Evolutionary conservation across 1,140 invertebrate species (phyloP).

Genomic region (Zeugodacus cucurbitae): DNA sequence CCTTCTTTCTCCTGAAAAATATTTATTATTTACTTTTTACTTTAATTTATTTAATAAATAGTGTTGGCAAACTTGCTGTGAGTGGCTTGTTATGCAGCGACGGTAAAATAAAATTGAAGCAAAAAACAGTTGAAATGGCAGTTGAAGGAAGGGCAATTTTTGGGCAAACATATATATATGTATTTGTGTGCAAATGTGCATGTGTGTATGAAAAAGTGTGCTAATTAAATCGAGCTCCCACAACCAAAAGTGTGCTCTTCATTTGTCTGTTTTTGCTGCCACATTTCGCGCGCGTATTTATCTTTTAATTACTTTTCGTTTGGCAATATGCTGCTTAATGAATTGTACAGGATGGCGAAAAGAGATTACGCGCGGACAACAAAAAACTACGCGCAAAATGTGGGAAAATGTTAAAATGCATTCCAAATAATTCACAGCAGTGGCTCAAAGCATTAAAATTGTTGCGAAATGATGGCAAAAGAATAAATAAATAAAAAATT

Average conservation of each 20-base stretch:
- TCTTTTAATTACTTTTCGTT: constrained; percentile 2
- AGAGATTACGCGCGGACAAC: background rate
- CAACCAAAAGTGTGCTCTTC: background rate
- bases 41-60: background rate
- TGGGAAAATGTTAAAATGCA: background rate
- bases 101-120: background rate
- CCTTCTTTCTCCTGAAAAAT: too few species aligned
- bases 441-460: background rate
- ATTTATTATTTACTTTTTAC: background rate
- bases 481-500: too few species aligned
- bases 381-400: background rate
- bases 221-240: background rate
- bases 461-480: background rate
- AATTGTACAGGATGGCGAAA: background rate
- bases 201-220: background rate
- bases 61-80: background rate
- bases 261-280: background rate
- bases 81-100: background rate
- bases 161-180: background rate
- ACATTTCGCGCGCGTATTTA: background rate
- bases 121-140: background rate
- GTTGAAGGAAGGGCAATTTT: background rate
- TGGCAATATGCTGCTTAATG: background rate
- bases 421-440: background rate
- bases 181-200: background rate